Conservation (phyloP, 2,113 vertebrate species). For the Paramisgurnus dabryanus region DNA sequence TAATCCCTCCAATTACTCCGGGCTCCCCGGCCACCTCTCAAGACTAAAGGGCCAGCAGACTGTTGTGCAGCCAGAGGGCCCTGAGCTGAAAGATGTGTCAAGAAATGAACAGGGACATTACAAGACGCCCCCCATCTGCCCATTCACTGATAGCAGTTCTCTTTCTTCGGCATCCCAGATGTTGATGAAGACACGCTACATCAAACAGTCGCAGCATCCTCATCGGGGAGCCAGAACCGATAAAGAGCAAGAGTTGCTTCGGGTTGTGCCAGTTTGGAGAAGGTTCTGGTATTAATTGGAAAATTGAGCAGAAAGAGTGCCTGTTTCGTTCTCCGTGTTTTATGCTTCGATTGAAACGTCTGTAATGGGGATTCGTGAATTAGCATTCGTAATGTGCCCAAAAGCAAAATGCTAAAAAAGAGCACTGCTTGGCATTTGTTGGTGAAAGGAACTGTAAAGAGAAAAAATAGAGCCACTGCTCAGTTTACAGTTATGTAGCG, state of each 20-base stretch:
- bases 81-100: slow-evolving; percentile 47
- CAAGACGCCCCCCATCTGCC: slow-evolving; percentile 36
- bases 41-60: slow-evolving; percentile 11
- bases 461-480: neutral
- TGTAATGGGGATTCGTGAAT: slow-evolving; percentile 42
- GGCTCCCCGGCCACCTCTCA: slow-evolving; percentile 44
- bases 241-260: neutral
- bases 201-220: slow-evolving; percentile 13
- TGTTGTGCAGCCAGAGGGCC: slow-evolving; percentile 10
- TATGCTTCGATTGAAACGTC: neutral
- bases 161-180: neutral
- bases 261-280: neutral
- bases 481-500: neutral
- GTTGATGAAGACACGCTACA: neutral
- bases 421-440: slow-evolving; percentile 11
- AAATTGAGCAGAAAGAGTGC: neutral
- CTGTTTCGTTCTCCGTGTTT: neutral
- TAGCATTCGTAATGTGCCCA: slow-evolving; percentile 45
- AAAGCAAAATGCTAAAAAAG: slow-evolving; percentile 3
- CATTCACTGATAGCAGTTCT: slow-evolving; percentile 30
- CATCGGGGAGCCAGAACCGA: neutral
- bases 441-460: neutral
- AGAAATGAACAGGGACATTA: slow-evolving; percentile 50
- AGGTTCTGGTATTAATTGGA: neutral
- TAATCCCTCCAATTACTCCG: slow-evolving; percentile 60